A percentile compares a stretch with the other conserved stretches of the same genome.
Evolutionary conservation across 2,888 invertebrate genomes (phyloP).

Genomic region (Lamellibrachia satsuma): DNA sequence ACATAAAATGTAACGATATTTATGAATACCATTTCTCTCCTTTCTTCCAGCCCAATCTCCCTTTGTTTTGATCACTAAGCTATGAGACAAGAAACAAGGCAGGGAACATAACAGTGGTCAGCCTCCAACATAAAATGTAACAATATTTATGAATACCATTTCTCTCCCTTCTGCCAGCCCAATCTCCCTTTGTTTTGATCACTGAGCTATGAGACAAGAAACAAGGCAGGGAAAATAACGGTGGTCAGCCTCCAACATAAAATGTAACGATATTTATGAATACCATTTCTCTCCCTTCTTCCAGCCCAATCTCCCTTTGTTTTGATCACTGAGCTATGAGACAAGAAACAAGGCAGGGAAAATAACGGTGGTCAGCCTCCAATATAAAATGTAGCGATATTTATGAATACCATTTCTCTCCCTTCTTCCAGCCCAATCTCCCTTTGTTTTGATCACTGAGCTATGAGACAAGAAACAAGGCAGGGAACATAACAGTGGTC

Average conservation of each 20-base stretch:
- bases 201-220: constrained; percentile 47
- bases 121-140: background rate
- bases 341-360: background rate
- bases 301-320: constrained; percentile 55
- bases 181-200: constrained; percentile 58
- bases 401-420: too few species aligned
- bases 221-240: too few species aligned
- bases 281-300: constrained; percentile 74
- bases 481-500: too few species aligned
- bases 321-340: constrained; percentile 55
- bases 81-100: constrained; percentile 35
- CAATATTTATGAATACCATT: too few species aligned
- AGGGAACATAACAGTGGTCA: too few species aligned
- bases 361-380: too few species aligned
- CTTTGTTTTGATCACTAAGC: constrained; percentile 57
- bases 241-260: too few species aligned
- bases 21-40: constrained; percentile 72
- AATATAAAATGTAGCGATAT: background rate
- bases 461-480: too few species aligned
- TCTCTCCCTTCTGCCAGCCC: constrained; percentile 71
- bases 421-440: too few species aligned
- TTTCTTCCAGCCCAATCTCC: constrained; percentile 68
- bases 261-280: too few species aligned
- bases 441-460: too few species aligned
- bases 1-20: background rate